Conservation (phyloP, 2,113 vertebrate genomes). For the Gymnorhina tibicen region DNA sequence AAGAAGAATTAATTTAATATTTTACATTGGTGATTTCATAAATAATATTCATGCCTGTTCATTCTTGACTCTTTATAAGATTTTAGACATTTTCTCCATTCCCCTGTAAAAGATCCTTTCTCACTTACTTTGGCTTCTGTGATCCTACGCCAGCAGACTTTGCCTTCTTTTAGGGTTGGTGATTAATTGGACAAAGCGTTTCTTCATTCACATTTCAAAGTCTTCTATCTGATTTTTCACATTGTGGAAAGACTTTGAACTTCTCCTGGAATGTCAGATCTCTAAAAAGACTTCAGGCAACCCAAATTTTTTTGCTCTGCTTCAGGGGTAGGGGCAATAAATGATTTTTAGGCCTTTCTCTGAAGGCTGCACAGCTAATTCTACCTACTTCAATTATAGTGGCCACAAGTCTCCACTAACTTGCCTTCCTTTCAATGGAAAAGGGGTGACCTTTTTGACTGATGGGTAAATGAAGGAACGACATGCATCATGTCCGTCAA, state of each 20-base stretch:
- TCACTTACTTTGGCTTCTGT: slow-evolving; percentile 12
- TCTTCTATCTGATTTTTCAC: slow-evolving; percentile 11
- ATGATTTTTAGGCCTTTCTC: not conserved
- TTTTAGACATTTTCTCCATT: not conserved
- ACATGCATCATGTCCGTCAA: rapidly evolving
- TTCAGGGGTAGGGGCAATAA: not conserved
- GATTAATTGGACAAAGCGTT: slow-evolving; percentile 21
- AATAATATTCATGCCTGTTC: not conserved
- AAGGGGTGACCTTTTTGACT: not conserved
- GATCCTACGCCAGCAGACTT: not conserved
- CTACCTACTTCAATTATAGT: not conserved
- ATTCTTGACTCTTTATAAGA: not conserved
- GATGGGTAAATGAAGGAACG: not conserved
- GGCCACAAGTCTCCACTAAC: not conserved
- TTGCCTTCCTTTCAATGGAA: not conserved
- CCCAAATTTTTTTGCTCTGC: not conserved
- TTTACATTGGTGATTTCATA: not conserved
- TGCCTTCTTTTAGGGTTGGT: not conserved
- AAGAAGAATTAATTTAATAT: not conserved
- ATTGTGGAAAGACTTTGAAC: slow-evolving; percentile 5
- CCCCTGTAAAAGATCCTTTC: not conserved
- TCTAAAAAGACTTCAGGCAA: not conserved
- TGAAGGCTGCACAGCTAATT: not conserved
- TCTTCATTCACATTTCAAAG: slow-evolving; percentile 21
- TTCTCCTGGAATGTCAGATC: not conserved